Percentiles rank a stretch among this genome's conserved stretches.
phyloP scores from a whole-genome alignment of 2,888 invertebrate genomes.

The Nephrocerus scutellatus region DNA sequence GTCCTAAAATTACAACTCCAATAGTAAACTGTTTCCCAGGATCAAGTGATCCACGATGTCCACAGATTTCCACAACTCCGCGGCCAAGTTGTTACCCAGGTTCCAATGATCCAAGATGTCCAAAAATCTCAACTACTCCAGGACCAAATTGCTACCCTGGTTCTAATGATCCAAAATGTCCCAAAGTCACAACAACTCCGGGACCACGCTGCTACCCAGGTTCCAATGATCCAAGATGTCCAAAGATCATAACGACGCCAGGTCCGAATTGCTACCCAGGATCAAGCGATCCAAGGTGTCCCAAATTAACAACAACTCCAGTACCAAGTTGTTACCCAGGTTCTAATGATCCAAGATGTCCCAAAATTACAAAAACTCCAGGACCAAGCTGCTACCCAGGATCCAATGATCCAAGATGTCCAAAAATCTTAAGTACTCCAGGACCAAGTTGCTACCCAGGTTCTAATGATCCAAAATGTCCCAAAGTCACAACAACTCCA shows the following conservation, averaged over 20 bases:
- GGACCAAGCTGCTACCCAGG: slow-evolving; percentile 43
- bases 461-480: too few species aligned
- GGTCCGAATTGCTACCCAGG: slow-evolving; percentile 35
- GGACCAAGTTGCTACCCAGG: slow-evolving; percentile 32
- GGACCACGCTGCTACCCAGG: slow-evolving; percentile 28
- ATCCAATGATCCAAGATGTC: slow-evolving; percentile 35
- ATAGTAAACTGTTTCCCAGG: slow-evolving; percentile 33
- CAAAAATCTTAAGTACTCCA: slow-evolving; percentile 23
- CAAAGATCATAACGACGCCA: slow-evolving; percentile 29
- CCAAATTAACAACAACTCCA: slow-evolving; percentile 26
- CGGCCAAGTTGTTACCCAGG: slow-evolving; percentile 30
- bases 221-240: slow-evolving; percentile 27
- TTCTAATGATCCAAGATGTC: slow-evolving; percentile 27
- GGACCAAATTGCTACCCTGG: slow-evolving; percentile 21
- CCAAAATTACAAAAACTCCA: too few species aligned
- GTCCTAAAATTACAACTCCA: slow-evolving; percentile 25
- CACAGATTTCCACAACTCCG: slow-evolving; percentile 27
- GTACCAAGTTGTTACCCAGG: slow-evolving; percentile 30
- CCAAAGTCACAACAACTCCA: too few species aligned
- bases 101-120: slow-evolving; percentile 36
- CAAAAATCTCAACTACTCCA: slow-evolving; percentile 24
- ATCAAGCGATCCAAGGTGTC: slow-evolving; percentile 38
- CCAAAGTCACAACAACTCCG: slow-evolving; percentile 2
- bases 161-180: slow-evolving; percentile 31
- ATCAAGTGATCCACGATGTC: slow-evolving; percentile 42